Conservation (phyloP, 2,113 vertebrate species). For the Mormyrus iriodes region DNA sequence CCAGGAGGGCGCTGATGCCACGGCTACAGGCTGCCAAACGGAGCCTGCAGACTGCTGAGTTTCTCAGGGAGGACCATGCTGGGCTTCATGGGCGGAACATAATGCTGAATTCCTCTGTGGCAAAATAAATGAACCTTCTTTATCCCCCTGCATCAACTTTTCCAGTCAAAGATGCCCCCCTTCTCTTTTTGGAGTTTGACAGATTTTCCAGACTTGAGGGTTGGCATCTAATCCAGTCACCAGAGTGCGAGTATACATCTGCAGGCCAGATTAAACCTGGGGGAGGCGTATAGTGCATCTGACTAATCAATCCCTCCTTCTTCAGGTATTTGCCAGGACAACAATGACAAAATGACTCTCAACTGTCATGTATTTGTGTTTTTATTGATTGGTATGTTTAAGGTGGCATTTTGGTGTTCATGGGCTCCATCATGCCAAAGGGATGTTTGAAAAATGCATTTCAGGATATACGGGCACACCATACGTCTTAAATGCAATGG, state of each 20-base stretch:
- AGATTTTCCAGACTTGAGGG: conserved; percentile 1
- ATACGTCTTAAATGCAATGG: neutral
- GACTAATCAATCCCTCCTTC: neutral
- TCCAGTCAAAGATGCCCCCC: neutral
- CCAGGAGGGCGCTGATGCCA: neutral
- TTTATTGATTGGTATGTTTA: neutral
- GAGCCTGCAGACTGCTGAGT: neutral
- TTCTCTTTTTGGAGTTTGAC: neutral
- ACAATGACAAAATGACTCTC: neutral
- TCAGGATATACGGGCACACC: neutral
- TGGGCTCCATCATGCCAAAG: neutral
- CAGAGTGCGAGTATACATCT: neutral
- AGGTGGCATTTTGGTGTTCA: neutral
- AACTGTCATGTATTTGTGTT: neutral
- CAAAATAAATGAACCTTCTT: neutral
- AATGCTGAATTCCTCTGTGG: neutral
- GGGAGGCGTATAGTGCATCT: neutral
- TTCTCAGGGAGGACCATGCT: neutral
- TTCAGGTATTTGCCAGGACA: neutral
- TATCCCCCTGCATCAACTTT: neutral
- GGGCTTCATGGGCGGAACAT: neutral
- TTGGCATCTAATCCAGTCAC: neutral
- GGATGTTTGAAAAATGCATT: neutral
- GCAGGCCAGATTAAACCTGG: conserved; percentile 7
- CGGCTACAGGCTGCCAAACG: neutral